Base-by-base conservation (phyloP, 2,113 vertebrate genomes). In the Aegithalos caudatus region DNA sequence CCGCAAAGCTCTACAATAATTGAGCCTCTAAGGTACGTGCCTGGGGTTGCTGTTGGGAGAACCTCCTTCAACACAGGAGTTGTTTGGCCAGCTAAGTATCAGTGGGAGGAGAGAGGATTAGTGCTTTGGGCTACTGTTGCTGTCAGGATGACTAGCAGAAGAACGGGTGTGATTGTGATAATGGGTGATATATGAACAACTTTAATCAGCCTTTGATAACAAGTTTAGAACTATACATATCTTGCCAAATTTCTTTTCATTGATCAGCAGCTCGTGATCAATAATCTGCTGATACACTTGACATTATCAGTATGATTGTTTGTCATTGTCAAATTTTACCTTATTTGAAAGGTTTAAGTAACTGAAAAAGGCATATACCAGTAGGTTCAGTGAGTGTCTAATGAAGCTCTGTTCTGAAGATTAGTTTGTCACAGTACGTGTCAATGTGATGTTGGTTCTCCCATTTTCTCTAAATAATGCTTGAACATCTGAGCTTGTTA, bases 61-160 rank as follows among this genome's bases (percentile, higher is more conserved):
- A 25, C 21, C 56, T 95, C n/a, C 65, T 73, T 86, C 69, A 86
- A 3, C 40, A 15, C 10, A 14, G n/a, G 57, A 62, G 66, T 37
- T 65, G 61, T 80, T 91, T 28, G 42, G 50, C 78, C 60, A 51
- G 62, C 86, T 74, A 7, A 78, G 86, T 47, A 44, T 64, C 38
- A 50, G 11, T 38, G 54, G 71, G 45, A 79, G 67, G 86, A 81
- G 73, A 45, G 40, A 48, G 80, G 31, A 70, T 69, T 48, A 70
- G 57, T 54, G 70, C 65, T 86, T 69, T 81, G 84, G 86, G 86
- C 65, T 94, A 14, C 21, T 95, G 35, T 64, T 90, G 53, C 37
- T 81, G 85, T 82, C 58, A 81, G 53, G 48, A 28, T 86, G 86
- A 77, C 76, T 66, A 74, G 65, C 67, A 60, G 48, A 81, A 65